Evolutionary conservation across 1,140 invertebrate genomes (phyloP), one percentile per base, ranked within the genome.

Genomic region (Araneus ventricosus): DNA sequence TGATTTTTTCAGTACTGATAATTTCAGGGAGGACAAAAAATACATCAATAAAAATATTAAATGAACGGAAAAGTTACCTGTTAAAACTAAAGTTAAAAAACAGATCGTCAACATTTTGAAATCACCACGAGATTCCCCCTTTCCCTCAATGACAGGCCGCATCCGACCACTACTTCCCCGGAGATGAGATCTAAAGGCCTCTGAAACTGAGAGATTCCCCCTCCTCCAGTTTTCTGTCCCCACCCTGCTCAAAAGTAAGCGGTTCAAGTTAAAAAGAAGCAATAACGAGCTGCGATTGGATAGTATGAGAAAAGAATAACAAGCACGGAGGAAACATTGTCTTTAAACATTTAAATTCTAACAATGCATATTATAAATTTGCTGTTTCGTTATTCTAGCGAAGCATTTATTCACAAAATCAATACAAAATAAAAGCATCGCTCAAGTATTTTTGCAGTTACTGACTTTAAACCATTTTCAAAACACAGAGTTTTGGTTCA

Each of bases 121-220:
- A 8, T 37, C 20, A 45, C 37, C 79, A 82, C 20, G 41, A 82
- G 37, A 82, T 82, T 41, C 79, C 79, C 79, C 24, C 24, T 84
- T 84, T 84, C 39, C 24, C 20, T 84, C 80, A 27, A n/a, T 30
- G 24, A n/a, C 39, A 30, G 24, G 39, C 80, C 41, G 34, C 45
- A 84, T 57, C 14, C 39, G 4, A 84, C 14, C 14, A 6, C 22
- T 20, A 45, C 80, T 84, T 45, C 41, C 39, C 45, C 41, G 45
- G 22, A 84, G 41, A 84, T 27, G 80, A 84, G 41, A 30, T 52
- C 80, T n/a, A 84, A 45, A 84, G 80, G 39, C 39, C 45, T 45
- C 39, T 45, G 39, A 6, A 17, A 10, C 27, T 39, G 34, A 22
- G 0, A 14, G 41, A 4, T 41, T 45, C 45, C 80, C 41, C 80